These are phyloP conservation scores for Apis mellifera DNA, from an alignment of 1,140 invertebrate genomes.

Conservation along the genomic window DNA sequence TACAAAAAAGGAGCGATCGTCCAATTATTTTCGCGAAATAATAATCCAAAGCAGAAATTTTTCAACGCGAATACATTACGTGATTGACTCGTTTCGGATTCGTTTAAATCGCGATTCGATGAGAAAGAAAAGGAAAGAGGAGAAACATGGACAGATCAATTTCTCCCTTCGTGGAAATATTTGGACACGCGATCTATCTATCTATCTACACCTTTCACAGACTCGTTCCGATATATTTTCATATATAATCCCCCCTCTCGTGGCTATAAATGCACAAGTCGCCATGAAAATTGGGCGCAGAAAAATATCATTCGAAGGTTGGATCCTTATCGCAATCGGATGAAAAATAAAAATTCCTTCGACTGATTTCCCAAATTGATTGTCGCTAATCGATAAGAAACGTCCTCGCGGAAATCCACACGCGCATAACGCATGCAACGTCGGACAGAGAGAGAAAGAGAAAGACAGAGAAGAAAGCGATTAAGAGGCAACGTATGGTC, in stretches of 20 bases:
- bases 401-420: not conserved
- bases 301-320: conserved; percentile 21
- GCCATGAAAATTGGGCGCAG: conserved; percentile 7
- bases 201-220: too few species aligned
- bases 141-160: too few species aligned
- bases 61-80: too few species aligned
- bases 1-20: too few species aligned
- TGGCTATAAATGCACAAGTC: not conserved
- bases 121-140: too few species aligned
- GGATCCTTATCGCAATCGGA: too few species aligned
- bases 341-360: conserved; percentile 21
- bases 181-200: too few species aligned
- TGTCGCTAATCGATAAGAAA: conserved; percentile 26
- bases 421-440: not conserved
- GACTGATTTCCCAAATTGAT: conserved; percentile 26
- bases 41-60: too few species aligned
- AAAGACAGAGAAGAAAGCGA: not conserved
- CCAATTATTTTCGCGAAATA: too few species aligned
- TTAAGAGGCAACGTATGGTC: conserved; percentile 24
- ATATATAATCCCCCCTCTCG: not conserved
- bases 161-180: too few species aligned
- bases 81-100: too few species aligned
- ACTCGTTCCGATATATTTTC: not conserved
- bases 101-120: too few species aligned
- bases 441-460: not conserved